These are phyloP conservation scores for Amphimedon queenslandica DNA, from an alignment of 37 sponge, comb jelly and placozoan species.

Conservation along the genomic window DNA sequence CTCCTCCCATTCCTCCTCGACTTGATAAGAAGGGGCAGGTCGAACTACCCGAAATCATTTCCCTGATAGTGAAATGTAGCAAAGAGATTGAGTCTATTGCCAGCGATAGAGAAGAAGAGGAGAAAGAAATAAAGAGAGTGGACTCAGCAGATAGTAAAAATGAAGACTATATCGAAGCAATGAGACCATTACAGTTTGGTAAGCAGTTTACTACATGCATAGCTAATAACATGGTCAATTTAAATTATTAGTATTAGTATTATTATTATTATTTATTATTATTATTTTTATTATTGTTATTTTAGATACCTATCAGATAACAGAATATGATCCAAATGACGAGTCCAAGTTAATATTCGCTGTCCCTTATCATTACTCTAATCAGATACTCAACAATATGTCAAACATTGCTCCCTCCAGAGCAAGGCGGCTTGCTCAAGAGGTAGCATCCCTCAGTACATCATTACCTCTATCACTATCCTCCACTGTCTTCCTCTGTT, in stretches of 20 bases:
- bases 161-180: constrained; percentile 62
- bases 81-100: background rate
- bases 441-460: constrained; percentile 71
- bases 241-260: too few relatives aligned
- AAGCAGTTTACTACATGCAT: too few relatives aligned
- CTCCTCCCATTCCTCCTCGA: background rate
- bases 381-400: constrained; percentile 8
- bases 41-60: background rate
- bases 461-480: constrained; percentile 86
- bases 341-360: constrained; percentile 10
- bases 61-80: background rate
- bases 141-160: background rate
- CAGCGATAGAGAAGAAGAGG: background rate
- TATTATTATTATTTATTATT: too few relatives aligned
- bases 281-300: background rate
- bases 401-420: constrained; percentile 42
- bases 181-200: constrained; percentile 87
- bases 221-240: too few relatives aligned
- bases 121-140: background rate
- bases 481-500: constrained; percentile 82
- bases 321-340: constrained; percentile 56
- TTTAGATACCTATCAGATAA: constrained; percentile 48
- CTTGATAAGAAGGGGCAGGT: background rate
- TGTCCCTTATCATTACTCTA: constrained; percentile 51
- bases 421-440: constrained; percentile 83